Conservation (phyloP, 2,113 vertebrate genomes). For the Anhinga anhinga region DNA sequence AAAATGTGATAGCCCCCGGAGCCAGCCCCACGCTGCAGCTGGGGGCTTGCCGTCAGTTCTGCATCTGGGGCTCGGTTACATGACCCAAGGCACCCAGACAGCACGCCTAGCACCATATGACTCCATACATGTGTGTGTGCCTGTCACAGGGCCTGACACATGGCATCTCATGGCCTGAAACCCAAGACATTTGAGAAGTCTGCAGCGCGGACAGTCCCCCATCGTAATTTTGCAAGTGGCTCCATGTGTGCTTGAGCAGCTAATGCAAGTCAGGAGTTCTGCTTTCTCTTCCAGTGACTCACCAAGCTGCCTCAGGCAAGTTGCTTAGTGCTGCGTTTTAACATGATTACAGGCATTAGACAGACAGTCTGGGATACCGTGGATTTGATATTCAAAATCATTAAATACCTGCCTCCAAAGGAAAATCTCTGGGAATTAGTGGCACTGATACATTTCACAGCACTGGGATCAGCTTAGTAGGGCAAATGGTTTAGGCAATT, state of each 20-base stretch:
- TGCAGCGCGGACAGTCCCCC: accelerated
- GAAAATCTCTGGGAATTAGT: slow-evolving; percentile 50
- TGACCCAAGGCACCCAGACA: background rate
- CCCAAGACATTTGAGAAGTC: background rate
- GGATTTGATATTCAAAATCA: slow-evolving; percentile 53
- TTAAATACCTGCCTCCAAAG: slow-evolving; percentile 51
- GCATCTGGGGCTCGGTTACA: background rate
- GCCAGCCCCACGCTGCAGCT: background rate
- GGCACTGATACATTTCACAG: slow-evolving; percentile 1
- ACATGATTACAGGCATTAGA: slow-evolving; percentile 32
- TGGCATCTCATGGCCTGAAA: background rate
- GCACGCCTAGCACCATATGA: background rate
- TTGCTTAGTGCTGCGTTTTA: slow-evolving; percentile 29
- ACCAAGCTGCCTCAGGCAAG: background rate
- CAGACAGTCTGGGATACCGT: slow-evolving; percentile 7
- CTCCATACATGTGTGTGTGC: background rate
- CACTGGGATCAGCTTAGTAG: background rate
- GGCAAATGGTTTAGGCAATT: slow-evolving; percentile 39
- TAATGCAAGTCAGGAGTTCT: background rate
- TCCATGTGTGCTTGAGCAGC: background rate
- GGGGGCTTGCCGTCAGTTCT: background rate
- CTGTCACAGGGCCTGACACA: background rate
- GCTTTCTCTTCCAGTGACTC: slow-evolving; percentile 54
- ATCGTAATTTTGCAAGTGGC: background rate
- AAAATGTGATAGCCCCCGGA: accelerated